Conservation (phyloP, 2,113 vertebrate genomes). For the Chrysemys picta region DNA sequence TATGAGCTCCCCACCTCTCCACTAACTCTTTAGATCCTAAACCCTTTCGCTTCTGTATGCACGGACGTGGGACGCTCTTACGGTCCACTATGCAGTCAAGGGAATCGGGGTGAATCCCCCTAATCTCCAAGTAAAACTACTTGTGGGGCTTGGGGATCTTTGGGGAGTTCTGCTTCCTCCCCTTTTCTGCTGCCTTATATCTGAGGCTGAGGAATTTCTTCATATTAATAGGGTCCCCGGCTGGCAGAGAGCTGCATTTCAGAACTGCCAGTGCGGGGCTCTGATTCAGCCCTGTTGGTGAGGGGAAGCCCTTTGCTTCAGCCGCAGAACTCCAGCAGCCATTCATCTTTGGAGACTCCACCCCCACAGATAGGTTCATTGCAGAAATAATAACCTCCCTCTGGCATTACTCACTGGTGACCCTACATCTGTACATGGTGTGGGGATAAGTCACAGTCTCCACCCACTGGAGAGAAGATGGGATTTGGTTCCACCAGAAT, state of each 20-base stretch:
- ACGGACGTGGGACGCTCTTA: not conserved
- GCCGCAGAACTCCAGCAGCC: not conserved
- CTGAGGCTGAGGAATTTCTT: not conserved
- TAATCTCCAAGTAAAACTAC: not conserved
- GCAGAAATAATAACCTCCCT: not conserved
- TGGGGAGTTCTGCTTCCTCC: not conserved
- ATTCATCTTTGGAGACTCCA: not conserved
- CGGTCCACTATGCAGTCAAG: not conserved
- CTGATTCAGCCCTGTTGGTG: not conserved
- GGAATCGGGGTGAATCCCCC: not conserved
- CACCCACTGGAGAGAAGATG: not conserved
- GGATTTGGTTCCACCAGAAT: not conserved
- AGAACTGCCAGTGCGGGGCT: not conserved
- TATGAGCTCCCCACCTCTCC: not conserved
- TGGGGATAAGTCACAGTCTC: not conserved
- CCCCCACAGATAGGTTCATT: too few species aligned
- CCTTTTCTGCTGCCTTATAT: not conserved
- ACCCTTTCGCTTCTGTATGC: not conserved
- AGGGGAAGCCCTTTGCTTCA: not conserved
- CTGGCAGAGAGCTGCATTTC: not conserved
- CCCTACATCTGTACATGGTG: not conserved
- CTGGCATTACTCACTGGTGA: not conserved
- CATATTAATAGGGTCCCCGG: not conserved
- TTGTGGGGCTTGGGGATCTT: not conserved
- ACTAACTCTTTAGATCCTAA: not conserved